Percentiles rank a stretch among this genome's conserved stretches.
Evolutionary conservation across 2,113 vertebrate genomes (phyloP).

Genomic region (Rhea americana): DNA sequence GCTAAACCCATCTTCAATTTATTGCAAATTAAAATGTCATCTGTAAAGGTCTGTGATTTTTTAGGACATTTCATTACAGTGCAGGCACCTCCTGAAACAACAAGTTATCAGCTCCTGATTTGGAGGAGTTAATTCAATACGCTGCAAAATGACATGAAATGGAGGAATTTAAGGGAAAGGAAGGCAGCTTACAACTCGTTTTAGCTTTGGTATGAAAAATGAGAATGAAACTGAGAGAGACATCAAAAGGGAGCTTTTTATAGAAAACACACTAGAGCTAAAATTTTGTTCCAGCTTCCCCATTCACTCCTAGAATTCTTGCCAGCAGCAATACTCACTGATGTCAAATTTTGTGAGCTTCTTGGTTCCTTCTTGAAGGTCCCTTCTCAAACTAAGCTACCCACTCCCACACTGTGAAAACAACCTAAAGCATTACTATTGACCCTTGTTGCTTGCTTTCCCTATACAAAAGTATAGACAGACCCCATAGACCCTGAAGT

Average conservation of each 20-base stretch:
- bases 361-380: neutral
- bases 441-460: neutral
- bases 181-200: slow-evolving; percentile 29
- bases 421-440: accelerated
- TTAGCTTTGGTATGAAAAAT: slow-evolving; percentile 47
- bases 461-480: neutral
- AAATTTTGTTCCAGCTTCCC: neutral
- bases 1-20: slow-evolving; percentile 42
- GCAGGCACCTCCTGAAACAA: slow-evolving; percentile 56
- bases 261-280: slow-evolving; percentile 22
- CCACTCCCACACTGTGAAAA: neutral
- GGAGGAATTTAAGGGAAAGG: slow-evolving; percentile 8
- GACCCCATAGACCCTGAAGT: neutral
- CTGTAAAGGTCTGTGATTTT: slow-evolving; percentile 60
- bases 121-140: slow-evolving; percentile 58
- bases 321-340: neutral
- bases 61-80: slow-evolving; percentile 56
- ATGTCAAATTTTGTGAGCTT: neutral
- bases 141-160: slow-evolving; percentile 36
- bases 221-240: slow-evolving; percentile 37
- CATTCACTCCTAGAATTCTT: neutral
- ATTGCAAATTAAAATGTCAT: slow-evolving; percentile 58
- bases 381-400: neutral
- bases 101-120: neutral
- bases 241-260: slow-evolving; percentile 49